Conservation (phyloP, 2,113 vertebrate species). For the Periophthalmodon schlosseri region DNA sequence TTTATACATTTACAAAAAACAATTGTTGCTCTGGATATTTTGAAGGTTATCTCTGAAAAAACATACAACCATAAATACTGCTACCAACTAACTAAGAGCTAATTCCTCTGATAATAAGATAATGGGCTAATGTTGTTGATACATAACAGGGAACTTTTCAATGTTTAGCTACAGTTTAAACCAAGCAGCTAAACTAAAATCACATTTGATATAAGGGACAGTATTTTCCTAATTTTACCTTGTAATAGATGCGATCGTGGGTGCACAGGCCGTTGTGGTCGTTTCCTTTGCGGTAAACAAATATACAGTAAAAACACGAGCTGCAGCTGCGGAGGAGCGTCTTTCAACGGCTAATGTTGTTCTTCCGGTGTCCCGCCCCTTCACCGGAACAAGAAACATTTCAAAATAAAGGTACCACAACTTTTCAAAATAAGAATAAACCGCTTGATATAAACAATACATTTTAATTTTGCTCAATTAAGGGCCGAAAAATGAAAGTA, state of each 20-base stretch:
- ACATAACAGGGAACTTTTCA: neutral
- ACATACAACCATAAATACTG: neutral
- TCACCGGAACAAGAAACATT: constrained; percentile 13
- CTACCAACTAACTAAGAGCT: neutral
- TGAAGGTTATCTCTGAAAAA: neutral
- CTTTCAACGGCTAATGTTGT: neutral
- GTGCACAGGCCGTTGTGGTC: constrained; percentile 1
- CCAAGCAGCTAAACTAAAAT: neutral
- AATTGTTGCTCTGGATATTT: neutral
- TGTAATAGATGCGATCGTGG: constrained; percentile 12
- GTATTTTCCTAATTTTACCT: neutral
- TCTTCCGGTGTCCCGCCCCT: constrained; percentile 5
- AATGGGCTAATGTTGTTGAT: neutral
- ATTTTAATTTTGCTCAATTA: too few relatives aligned
- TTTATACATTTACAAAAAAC: neutral
- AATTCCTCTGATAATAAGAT: neutral
- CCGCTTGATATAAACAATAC: too few relatives aligned
- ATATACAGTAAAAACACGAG: neutral
- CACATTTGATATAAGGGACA: accelerated
- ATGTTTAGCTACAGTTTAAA: neutral
- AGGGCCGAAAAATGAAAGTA: too few relatives aligned
- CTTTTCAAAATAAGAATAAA: neutral
- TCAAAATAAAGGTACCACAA: constrained; percentile 45
- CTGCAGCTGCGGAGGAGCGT: neutral
- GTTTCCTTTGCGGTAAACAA: neutral